Conservation (phyloP, 2,888 invertebrate genomes). For the Melinaea marsaeus region DNA sequence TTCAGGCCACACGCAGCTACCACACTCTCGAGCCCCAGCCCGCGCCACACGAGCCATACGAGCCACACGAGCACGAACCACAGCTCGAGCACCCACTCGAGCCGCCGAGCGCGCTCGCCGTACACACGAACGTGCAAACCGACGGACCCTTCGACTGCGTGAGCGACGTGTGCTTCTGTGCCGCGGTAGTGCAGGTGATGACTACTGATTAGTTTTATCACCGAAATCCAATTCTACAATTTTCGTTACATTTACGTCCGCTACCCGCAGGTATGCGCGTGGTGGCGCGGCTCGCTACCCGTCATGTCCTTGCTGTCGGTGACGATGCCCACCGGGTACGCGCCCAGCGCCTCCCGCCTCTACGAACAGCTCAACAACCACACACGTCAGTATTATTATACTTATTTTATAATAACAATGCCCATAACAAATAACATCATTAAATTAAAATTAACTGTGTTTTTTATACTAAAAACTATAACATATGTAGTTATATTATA, state of each 20-base stretch:
- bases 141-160: constrained; percentile 66
- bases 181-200: constrained; percentile 61
- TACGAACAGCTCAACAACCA: constrained; percentile 70
- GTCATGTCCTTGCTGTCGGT: constrained; percentile 80
- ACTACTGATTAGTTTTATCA: background rate
- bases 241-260: background rate
- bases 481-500: too few relatives aligned
- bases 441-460: too few relatives aligned
- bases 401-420: too few relatives aligned
- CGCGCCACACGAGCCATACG: constrained; percentile 27
- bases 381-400: constrained; percentile 50
- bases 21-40: constrained; percentile 38
- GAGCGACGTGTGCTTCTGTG: constrained; percentile 58
- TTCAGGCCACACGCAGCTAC: constrained; percentile 65
- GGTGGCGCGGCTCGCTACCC: constrained; percentile 61
- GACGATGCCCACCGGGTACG: constrained; percentile 80
- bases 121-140: constrained; percentile 54
- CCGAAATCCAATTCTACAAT: background rate
- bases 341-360: constrained; percentile 77
- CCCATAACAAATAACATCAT: too few relatives aligned
- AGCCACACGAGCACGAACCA: constrained; percentile 44
- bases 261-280: constrained; percentile 55
- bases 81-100: constrained; percentile 31
- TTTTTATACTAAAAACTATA: too few relatives aligned
- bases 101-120: constrained; percentile 41